A percentile compares a stretch with the other conserved stretches of the same genome.
Evolutionary conservation across 2,888 invertebrate genomes (phyloP).

Genomic region (Panorpa germanica): DNA sequence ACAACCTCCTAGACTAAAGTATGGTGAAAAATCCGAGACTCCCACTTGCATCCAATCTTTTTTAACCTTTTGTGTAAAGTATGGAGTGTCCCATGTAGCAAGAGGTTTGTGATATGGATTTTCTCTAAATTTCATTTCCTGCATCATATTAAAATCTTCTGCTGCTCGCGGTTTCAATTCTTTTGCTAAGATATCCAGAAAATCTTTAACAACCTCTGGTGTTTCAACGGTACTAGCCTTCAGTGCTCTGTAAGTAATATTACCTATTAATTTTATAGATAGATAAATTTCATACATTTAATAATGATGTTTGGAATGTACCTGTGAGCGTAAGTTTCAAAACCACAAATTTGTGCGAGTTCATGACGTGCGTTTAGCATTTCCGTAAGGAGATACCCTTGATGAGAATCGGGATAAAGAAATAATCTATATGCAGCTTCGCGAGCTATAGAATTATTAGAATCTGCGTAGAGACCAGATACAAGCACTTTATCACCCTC

Average conservation of each 20-base stretch:
- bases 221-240: slow-evolving; percentile 73
- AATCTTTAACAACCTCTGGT: slow-evolving; percentile 59
- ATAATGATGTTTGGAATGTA: slow-evolving; percentile 15
- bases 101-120: slow-evolving; percentile 22
- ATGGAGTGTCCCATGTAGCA: slow-evolving; percentile 76
- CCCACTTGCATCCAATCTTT: slow-evolving; percentile 47
- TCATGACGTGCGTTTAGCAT: slow-evolving; percentile 56
- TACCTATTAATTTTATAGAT: too few species aligned
- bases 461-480: slow-evolving; percentile 68
- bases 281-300: slow-evolving; percentile 3
- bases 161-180: slow-evolving; percentile 48
- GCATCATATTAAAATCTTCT: slow-evolving; percentile 59
- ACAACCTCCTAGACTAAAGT: slow-evolving; percentile 81
- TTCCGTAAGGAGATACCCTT: slow-evolving; percentile 53
- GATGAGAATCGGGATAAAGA: slow-evolving; percentile 55
- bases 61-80: slow-evolving; percentile 59
- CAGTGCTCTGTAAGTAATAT: slow-evolving; percentile 44
- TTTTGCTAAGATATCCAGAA: slow-evolving; percentile 56
- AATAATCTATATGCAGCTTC: slow-evolving; percentile 81
- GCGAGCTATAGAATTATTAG: slow-evolving; percentile 54
- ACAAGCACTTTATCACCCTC: slow-evolving; percentile 59
- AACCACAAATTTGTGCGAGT: slow-evolving; percentile 77
- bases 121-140: slow-evolving; percentile 42
- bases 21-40: slow-evolving; percentile 58
- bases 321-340: slow-evolving; percentile 73